These are phyloP conservation scores for Petrophora chlorosata DNA, from an alignment of 2,888 invertebrate genomes.

Conservation along the genomic window DNA sequence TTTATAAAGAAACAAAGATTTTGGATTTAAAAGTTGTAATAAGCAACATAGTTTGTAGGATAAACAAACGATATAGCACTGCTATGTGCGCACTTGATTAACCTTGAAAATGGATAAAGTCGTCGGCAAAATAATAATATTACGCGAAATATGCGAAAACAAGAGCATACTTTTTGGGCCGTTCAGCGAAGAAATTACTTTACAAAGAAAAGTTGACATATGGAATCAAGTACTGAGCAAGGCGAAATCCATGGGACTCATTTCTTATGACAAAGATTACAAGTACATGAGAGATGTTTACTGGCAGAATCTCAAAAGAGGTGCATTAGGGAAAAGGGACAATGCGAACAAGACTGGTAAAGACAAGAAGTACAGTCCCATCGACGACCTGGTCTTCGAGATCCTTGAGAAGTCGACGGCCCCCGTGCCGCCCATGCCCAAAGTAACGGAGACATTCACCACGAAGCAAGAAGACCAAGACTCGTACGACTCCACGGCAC, in stretches of 20 bases:
- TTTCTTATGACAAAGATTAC: constrained; percentile 22
- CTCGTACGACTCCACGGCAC: neutral
- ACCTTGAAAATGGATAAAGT: constrained; percentile 25
- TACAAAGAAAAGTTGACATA: constrained; percentile 18
- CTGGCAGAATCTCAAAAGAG: constrained; percentile 33
- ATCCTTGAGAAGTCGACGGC: constrained; percentile 25
- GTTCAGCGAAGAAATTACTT: constrained; percentile 15
- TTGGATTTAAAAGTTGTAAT: too few relatives aligned
- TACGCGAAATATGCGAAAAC: constrained; percentile 29
- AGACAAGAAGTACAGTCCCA: constrained; percentile 17
- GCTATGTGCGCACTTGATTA: too few relatives aligned
- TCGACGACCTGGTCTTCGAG: constrained; percentile 26
- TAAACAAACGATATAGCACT: too few relatives aligned
- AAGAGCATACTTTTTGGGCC: constrained; percentile 28
- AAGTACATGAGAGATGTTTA: constrained; percentile 31
- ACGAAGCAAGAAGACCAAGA: constrained; percentile 15
- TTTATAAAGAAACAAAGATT: too few relatives aligned
- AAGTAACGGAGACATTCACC: neutral
- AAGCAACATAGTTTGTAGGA: too few relatives aligned
- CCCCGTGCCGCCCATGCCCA: constrained; percentile 9
- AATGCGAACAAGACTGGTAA: neutral
- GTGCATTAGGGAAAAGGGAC: constrained; percentile 16
- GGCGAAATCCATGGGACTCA: constrained; percentile 28
- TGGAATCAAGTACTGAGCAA: constrained; percentile 27
- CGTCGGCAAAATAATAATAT: constrained; percentile 26